Evolutionary conservation across 2,888 invertebrate species (phyloP), one percentile per base, ranked within the genome.

Genomic region (Creontiades dilutus): DNA sequence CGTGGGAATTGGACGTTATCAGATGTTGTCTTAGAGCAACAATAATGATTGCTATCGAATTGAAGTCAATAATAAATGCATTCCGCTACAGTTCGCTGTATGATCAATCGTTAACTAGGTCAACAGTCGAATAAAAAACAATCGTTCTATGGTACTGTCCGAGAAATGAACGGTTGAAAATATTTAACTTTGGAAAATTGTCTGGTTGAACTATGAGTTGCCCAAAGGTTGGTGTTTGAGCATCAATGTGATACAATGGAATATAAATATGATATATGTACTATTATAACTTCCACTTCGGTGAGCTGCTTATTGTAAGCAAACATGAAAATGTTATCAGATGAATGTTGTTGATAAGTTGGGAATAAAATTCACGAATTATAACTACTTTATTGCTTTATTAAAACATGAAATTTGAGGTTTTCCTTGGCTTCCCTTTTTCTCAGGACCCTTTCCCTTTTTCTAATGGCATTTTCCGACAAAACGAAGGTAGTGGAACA

Each of bases 191-290:
- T 37, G 37, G 37, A 37, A 37, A 37, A 37, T 37, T 37, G 37
- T 4, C 37, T 37, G 2, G 37, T 37, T 37, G 37, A 37, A 4
- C 3, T 37, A 7, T 2, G 37, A 37, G 37, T 37, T 2, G 37
- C 37, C 37, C 2, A 37, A 37, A 37, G 7, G 37, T 37, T 37
- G 37, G 37, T 37, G 37, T 75, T 28, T 13, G 75, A 19, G 11
- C 19, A 75, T 75, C 75, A 75, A 27, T 75, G 75, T 75, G 75
- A 75, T 75, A 75, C n/a, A 75, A 52, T 52, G 16, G 3, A 52
- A 14, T 28, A 28, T 19, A 4, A 37, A 37, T 37, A 75, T 75
- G n/a, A 52, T 52, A 14, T 28, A 28, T 19, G 75, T 75, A 11
- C 12, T 75, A 75, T 4, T 19, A 75, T n/a, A 75, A 75, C 57